Conservation (phyloP, 2,888 invertebrate species). For the Drosophila barbarae region DNA sequence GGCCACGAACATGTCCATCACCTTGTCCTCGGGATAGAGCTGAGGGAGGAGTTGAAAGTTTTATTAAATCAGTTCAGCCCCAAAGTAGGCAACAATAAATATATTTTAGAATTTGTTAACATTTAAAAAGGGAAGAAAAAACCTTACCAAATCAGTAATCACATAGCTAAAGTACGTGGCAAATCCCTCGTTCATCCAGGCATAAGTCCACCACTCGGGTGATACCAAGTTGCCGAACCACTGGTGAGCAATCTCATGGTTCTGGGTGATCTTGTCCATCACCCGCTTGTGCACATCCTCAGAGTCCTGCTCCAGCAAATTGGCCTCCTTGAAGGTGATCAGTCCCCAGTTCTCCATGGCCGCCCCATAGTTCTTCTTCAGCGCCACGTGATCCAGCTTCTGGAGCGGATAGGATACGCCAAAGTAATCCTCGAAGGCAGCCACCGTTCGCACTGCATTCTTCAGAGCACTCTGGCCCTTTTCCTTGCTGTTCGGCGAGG, state of each 20-base stretch:
- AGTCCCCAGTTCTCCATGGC: conserved; percentile 99
- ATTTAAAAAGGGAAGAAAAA: neutral
- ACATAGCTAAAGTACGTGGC: conserved; percentile 80
- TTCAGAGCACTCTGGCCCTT: conserved; percentile 68
- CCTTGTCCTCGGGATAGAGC: conserved; percentile 85
- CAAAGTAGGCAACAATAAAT: neutral
- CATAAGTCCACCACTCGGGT: conserved; percentile 86
- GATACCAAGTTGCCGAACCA: conserved; percentile 91
- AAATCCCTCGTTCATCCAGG: conserved; percentile 88
- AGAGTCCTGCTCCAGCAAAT: conserved; percentile 71
- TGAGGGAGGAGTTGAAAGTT: conserved; percentile 73
- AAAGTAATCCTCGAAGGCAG: conserved; percentile 84
- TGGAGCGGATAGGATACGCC: conserved; percentile 86
- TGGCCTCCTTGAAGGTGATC: conserved; percentile 83
- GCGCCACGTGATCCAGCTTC: conserved; percentile 92
- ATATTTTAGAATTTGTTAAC: neutral
- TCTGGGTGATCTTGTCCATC: conserved; percentile 80
- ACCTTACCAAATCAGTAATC: conserved; percentile 71
- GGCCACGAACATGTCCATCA: conserved; percentile 82
- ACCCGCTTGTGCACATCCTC: conserved; percentile 78
- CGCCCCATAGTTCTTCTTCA: conserved; percentile 89
- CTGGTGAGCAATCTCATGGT: conserved; percentile 85
- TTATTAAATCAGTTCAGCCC: neutral
- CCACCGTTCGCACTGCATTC: conserved; percentile 68
- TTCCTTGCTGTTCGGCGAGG: conserved; percentile 57